Conservation (phyloP, 2,113 vertebrate genomes). For the Anhinga anhinga region DNA sequence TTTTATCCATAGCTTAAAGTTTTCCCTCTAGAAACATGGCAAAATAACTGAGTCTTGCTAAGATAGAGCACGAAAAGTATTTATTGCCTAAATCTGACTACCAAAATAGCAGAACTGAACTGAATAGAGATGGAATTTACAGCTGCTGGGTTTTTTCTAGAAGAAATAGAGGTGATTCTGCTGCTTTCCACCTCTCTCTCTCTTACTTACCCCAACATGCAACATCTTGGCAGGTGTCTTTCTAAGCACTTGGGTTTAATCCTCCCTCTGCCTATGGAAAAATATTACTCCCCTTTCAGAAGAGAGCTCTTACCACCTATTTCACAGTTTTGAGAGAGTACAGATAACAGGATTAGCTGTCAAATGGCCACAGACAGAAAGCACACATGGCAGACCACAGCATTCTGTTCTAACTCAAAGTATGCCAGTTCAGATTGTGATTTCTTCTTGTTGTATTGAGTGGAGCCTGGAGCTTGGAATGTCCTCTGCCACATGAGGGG, state of each 20-base stretch:
- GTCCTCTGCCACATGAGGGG: accelerated
- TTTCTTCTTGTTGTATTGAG: not conserved
- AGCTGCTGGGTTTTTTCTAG: not conserved
- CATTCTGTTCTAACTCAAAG: not conserved
- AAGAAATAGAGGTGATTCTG: not conserved
- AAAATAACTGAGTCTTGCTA: not conserved
- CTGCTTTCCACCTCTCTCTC: not conserved
- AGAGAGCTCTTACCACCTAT: not conserved
- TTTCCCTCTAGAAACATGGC: not conserved
- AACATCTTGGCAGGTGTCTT: not conserved
- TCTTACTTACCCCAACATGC: not conserved
- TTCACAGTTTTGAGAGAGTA: not conserved
- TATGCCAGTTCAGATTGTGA: not conserved
- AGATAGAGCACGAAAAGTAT: not conserved
- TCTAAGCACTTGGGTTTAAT: not conserved
- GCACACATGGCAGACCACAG: not conserved
- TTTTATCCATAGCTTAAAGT: not conserved
- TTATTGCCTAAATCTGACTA: not conserved
- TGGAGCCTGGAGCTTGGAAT: not conserved
- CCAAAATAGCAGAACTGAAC: not conserved
- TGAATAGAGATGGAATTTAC: not conserved
- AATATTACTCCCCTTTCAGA: not conserved
- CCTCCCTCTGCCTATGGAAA: not conserved
- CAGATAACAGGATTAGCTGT: not conserved
- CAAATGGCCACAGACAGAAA: not conserved